A percentile compares a stretch with the other conserved stretches of the same genome.
phyloP scores from a whole-genome alignment of 2,797 vertebrate genomes.

The Antrozous pallidus region DNA sequence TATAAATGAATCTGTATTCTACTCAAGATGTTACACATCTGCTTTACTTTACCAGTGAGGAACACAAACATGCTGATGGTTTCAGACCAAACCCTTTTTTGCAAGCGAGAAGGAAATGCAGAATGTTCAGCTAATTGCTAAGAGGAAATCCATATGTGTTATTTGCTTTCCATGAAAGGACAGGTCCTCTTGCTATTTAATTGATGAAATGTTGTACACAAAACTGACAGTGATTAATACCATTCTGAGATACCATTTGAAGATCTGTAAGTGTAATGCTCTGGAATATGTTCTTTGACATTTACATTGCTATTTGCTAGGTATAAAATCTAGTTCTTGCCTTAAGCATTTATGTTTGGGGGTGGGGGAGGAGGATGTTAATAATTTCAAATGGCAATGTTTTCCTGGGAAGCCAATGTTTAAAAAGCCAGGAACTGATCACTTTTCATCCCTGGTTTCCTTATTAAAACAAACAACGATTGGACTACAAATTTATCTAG shows the following conservation, averaged over 20 bases:
- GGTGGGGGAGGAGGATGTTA: constrained; percentile 45
- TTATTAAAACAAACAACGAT: constrained; percentile 51
- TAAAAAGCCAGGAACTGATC: constrained; percentile 48
- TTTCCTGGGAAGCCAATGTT: constrained; percentile 63
- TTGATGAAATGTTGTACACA: constrained; percentile 69
- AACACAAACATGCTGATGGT: constrained; percentile 59
- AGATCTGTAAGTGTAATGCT: constrained; percentile 63
- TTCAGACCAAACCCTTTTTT: constrained; percentile 71
- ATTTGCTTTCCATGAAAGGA: constrained; percentile 61
- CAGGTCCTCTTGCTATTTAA: constrained; percentile 66
- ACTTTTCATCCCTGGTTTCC: constrained; percentile 51
- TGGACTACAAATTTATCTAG: constrained; percentile 14
- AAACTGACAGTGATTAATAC: constrained; percentile 65
- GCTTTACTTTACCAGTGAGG: constrained; percentile 69
- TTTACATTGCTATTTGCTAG: constrained; percentile 72
- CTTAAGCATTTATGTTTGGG: constrained; percentile 71
- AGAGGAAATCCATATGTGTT: constrained; percentile 71
- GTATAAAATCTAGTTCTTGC: constrained; percentile 60
- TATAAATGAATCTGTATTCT: constrained; percentile 55
- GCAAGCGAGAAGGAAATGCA: constrained; percentile 70
- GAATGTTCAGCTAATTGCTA: constrained; percentile 70
- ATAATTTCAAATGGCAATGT: constrained; percentile 73
- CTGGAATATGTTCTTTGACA: constrained; percentile 64
- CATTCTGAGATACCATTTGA: constrained; percentile 60
- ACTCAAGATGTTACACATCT: constrained; percentile 66